A percentile compares a stretch with the other conserved stretches of the same genome.
These are phyloP conservation scores for Petrocephalus zakoni DNA, from an alignment of 2,113 vertebrate genomes.

Conservation along the genomic window DNA sequence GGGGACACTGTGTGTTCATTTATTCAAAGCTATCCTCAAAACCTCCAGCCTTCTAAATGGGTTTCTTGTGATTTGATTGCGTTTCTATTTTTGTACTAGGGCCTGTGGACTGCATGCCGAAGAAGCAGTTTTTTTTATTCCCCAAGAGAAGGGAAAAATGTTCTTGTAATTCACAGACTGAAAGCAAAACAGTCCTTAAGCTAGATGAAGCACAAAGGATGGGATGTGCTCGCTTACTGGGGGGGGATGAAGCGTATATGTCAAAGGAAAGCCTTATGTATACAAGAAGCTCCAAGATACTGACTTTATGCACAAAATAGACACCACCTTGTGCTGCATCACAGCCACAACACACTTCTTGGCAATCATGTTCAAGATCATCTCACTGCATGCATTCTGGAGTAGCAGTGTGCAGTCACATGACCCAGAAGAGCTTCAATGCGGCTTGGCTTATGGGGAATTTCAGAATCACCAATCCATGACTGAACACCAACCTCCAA, in stretches of 20 bases:
- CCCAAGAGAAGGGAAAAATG: not conserved
- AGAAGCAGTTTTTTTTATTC: not conserved
- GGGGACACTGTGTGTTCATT: not conserved
- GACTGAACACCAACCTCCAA: not conserved
- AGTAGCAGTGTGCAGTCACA: not conserved
- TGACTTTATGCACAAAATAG: not conserved
- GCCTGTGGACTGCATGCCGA: not conserved
- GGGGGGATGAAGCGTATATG: not conserved
- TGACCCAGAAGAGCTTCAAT: not conserved
- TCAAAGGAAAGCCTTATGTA: not conserved
- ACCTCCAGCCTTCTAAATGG: not conserved
- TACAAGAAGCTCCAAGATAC: not conserved
- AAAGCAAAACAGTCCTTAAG: not conserved
- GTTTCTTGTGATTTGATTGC: slow-evolving; percentile 13
- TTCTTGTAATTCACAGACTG: not conserved
- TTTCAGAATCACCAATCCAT: not conserved
- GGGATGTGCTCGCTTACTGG: not conserved
- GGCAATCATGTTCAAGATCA: not conserved
- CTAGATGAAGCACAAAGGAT: not conserved
- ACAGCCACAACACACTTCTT: not conserved
- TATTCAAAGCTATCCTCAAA: not conserved
- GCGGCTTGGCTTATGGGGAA: not conserved
- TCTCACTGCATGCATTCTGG: not conserved
- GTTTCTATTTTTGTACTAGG: slow-evolving; percentile 11
- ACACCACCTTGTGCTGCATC: not conserved